Evolutionary conservation across 2,888 invertebrate genomes (phyloP), one percentile per base, ranked within the genome.

Genomic region (Sarcophaga subvicina): DNA sequence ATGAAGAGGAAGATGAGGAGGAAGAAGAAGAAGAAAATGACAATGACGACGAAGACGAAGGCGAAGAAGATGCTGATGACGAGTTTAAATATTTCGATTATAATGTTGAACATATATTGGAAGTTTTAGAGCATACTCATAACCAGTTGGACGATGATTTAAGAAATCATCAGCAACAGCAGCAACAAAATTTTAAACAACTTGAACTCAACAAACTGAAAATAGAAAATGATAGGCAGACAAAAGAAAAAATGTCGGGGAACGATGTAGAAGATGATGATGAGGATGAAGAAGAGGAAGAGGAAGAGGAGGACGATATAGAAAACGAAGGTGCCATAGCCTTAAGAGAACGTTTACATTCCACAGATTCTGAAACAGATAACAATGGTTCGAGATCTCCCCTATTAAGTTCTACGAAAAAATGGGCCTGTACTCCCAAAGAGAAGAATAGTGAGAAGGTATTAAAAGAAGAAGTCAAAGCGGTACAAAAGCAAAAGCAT

Each of bases 331-430:
- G 82, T 17, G 84, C 78, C n/a, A 37, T 82, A 62, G 88, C 67
- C 89, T 89, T 79, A 88, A 89, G 91, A 80, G 89, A 90, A 20
- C 90, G 90, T 25, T 89, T 90, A 75, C 91, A 91, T 86, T 92
- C 91, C 92, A 96, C 96, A 37, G 95, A 95, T 88, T 94, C 94
- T 3, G 96, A 96, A 91, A 96, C 95, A 11, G 96, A 96, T 91
- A 96, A 96, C 90, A 95, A 95, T 90, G 96, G 96, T 0, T 96
- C 96, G 3, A 94, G 96, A 59, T 96, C 96, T 1, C 96, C 96
- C 0, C 92, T 96, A 78, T 94, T 96, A 14, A 95, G 96, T 86
- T 94, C 94, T 67, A 90, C 66, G 25, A 87, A 84, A 64, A 80
- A 83, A 85, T 85, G 84, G 87, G 49, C 63, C 8, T 63, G 79